Conservation (phyloP, 2,113 vertebrate species). For the Bujurquina vittata region DNA sequence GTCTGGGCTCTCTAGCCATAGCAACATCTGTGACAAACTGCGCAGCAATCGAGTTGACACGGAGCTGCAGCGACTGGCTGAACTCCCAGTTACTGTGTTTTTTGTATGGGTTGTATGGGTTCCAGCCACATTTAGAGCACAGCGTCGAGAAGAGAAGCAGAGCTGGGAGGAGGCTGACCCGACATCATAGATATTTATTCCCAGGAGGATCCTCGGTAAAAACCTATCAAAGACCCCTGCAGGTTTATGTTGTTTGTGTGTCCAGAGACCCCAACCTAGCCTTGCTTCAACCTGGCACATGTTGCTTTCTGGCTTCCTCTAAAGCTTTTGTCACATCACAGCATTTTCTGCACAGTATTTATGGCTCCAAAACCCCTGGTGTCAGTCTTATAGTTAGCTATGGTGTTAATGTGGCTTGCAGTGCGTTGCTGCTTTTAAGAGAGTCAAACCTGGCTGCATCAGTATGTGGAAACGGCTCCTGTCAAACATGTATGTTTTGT, state of each 20-base stretch:
- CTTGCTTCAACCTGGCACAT: neutral
- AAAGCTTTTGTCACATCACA: neutral
- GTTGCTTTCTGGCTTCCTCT: neutral
- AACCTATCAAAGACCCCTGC: neutral
- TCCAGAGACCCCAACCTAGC: neutral
- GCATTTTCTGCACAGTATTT: neutral
- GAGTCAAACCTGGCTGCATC: neutral
- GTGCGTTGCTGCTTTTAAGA: neutral
- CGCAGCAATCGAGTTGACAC: slow-evolving; percentile 38
- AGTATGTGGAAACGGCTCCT: neutral
- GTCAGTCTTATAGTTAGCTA: neutral
- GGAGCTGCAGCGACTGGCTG: slow-evolving; percentile 21
- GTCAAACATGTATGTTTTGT: neutral
- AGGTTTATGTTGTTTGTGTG: neutral
- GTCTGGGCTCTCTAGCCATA: slow-evolving; percentile 25
- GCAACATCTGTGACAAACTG: slow-evolving; percentile 57
- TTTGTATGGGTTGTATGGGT: neutral
- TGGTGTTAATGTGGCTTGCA: neutral
- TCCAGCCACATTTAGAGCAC: neutral
- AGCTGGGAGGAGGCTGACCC: neutral
- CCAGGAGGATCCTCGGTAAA: neutral
- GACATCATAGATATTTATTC: neutral
- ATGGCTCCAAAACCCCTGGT: neutral
- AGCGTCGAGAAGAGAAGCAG: neutral
- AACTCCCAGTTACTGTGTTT: neutral